Base-by-base conservation (phyloP, 2,113 vertebrate species). In the Typhlomys cinereus region DNA sequence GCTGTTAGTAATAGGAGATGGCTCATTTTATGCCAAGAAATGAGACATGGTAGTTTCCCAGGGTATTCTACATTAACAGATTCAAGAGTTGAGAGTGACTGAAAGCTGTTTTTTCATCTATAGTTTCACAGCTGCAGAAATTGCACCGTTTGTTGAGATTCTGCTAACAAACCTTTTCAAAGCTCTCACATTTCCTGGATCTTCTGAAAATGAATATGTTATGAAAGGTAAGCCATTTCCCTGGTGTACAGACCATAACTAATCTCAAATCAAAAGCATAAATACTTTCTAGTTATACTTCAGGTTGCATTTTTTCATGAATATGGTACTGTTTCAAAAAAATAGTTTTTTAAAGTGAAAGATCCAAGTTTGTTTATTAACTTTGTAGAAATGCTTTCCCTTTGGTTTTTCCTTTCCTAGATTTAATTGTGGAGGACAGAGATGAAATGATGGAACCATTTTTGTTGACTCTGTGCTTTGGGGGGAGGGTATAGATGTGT, bases 161-260 rank as follows among this genome's bases (percentile, higher is more conserved):
- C 97, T 99, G 85, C 98, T 99, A 96, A 99, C 98, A 97, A 98
- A 99, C 97, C 98, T 99, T 96, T 99, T 99, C 97, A 99, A 99
- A 98, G 98, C 99, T 0, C 97, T 99, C 92, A 98, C 99, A 0
- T 98, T 99, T 95, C 99, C 99, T 95, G 99, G 99, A 78, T 99
- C 99, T 23, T 99, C 99, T 92, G 99, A 99, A 97, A 99, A 99
- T 92, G 99, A 99, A 92, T 99, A 99, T 96, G 99, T 99, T 93
- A 99, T 99, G 99, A 99, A 99, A 99, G 99, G 99, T 99, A 97
- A 97, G 96, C 92, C 34, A 0, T 85, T 93, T 95, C 52, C 71
- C 11, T 78, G 93, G 52, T 93, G 52, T 97, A 59, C 36, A 57
- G 88, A 85, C 66, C 67, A 23, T 82, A 46, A 82, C 17, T 92